phyloP scores from a whole-genome alignment of 2,113 vertebrate genomes.

The Planiliza haematocheilus region DNA sequence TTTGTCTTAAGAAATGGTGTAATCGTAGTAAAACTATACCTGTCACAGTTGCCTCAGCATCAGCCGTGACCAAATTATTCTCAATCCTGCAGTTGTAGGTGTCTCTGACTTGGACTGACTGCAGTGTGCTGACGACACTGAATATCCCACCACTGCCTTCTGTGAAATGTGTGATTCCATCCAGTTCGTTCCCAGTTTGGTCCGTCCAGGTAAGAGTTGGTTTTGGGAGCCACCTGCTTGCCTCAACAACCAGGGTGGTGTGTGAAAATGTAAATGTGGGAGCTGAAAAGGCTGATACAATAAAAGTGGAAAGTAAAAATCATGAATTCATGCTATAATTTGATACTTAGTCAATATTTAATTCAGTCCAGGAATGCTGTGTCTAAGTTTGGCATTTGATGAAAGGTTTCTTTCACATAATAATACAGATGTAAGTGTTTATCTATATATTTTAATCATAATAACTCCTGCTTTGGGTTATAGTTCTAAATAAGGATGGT shows the following conservation, averaged over 20 bases:
- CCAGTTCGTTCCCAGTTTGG: not conserved
- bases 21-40: slow-evolving; percentile 23
- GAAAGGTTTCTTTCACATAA: no score
- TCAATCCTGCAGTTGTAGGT: slow-evolving; percentile 53
- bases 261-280: slow-evolving; percentile 30
- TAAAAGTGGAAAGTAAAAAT: not conserved
- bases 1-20: not conserved
- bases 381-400: no score
- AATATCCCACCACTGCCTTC: slow-evolving; percentile 10
- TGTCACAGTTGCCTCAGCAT: slow-evolving; percentile 38
- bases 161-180: not conserved
- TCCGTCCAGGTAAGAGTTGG: slow-evolving; percentile 54
- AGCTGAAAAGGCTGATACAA: slow-evolving; percentile 58
- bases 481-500: not conserved
- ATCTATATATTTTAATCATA: no score
- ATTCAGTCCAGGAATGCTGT: no score
- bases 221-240: slow-evolving; percentile 58
- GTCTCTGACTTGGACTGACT: not conserved
- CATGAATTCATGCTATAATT: not conserved
- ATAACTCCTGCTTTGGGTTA: no score
- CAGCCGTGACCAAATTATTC: slow-evolving; percentile 39
- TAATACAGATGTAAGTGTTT: no score
- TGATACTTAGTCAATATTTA: no score
- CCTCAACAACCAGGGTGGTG: slow-evolving; percentile 27
- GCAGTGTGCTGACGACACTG: slow-evolving; percentile 35